Evolutionary conservation across 1,140 invertebrate species (phyloP).

Genomic region (Cepaea nemoralis): DNA sequence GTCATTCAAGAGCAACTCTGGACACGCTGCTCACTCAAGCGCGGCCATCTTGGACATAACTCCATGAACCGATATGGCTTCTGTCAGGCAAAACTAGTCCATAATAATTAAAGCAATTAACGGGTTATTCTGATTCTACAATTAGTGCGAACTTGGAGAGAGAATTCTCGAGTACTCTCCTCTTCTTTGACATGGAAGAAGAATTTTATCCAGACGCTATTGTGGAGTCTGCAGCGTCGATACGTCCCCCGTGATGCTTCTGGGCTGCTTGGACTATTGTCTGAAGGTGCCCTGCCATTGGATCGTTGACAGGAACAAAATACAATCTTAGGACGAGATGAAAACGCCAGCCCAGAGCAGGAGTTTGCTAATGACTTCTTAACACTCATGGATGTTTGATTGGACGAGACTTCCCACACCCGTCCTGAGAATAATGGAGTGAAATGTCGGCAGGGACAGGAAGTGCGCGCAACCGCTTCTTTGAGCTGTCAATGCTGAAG

Average conservation of each 20-base stretch:
- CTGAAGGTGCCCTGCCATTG: not conserved
- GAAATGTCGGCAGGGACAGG: not conserved
- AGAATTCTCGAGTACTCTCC: conserved; percentile 7
- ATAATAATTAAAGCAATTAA: conserved; percentile 36
- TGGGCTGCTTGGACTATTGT: conserved; percentile 6
- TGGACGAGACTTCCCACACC: not conserved
- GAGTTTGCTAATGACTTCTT: not conserved
- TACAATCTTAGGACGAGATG: not conserved
- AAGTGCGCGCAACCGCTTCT: not conserved
- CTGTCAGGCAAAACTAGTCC: conserved; percentile 6
- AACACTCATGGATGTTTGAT: not conserved
- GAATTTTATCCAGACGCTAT: not conserved
- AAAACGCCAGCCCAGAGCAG: not conserved
- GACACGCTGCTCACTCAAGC: not conserved
- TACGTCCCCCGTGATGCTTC: not conserved
- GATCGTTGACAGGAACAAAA: not conserved
- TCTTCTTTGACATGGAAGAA: not conserved
- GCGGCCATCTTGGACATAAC: not conserved
- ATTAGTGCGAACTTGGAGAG: conserved; percentile 22
- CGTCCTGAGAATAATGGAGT: not conserved
- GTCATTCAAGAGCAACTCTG: not conserved
- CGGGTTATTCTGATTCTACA: conserved; percentile 24
- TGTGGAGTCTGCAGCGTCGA: not conserved
- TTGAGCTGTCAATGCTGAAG: too few relatives aligned
- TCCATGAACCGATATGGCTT: conserved; percentile 27